Percentiles rank a stretch among this genome's conserved stretches.
phyloP scores from a whole-genome alignment of 2,113 vertebrate genomes.

The Arothron firmamentum region DNA sequence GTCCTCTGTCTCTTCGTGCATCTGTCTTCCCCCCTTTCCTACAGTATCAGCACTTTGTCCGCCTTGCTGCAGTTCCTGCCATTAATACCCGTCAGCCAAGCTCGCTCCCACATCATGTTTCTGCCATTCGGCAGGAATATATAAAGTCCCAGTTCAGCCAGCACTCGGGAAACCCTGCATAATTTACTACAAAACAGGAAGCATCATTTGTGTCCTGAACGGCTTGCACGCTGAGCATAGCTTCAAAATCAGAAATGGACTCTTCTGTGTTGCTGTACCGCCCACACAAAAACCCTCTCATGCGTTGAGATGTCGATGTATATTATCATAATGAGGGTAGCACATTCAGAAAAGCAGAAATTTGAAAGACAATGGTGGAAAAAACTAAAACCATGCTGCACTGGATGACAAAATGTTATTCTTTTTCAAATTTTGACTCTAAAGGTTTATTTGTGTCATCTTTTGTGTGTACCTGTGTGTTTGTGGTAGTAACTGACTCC shows the following conservation, averaged over 20 bases:
- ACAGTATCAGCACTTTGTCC: slow-evolving; percentile 44
- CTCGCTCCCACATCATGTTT: slow-evolving; percentile 38
- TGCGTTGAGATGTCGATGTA: background rate
- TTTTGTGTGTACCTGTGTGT: no score
- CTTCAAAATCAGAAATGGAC: background rate
- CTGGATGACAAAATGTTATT: no score
- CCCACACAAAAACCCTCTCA: background rate
- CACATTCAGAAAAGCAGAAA: background rate
- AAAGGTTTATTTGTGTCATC: no score
- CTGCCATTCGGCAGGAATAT: slow-evolving; percentile 39
- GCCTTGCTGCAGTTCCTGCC: slow-evolving; percentile 61
- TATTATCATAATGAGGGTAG: background rate
- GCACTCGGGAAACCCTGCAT: slow-evolving; percentile 29
- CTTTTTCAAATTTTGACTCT: no score
- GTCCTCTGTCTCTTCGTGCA: background rate
- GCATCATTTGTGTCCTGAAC: slow-evolving; percentile 14
- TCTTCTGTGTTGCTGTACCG: background rate
- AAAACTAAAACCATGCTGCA: no score
- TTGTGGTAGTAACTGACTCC: background rate
- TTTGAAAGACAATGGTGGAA: background rate
- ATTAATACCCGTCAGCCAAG: slow-evolving; percentile 67
- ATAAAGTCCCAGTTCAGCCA: slow-evolving; percentile 32
- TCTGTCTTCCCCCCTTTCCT: background rate
- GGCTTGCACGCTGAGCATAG: slow-evolving; percentile 7
- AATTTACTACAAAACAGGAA: slow-evolving; percentile 34